Conservation (phyloP, 2,888 invertebrate species). For the Adelphocoris suturalis region DNA sequence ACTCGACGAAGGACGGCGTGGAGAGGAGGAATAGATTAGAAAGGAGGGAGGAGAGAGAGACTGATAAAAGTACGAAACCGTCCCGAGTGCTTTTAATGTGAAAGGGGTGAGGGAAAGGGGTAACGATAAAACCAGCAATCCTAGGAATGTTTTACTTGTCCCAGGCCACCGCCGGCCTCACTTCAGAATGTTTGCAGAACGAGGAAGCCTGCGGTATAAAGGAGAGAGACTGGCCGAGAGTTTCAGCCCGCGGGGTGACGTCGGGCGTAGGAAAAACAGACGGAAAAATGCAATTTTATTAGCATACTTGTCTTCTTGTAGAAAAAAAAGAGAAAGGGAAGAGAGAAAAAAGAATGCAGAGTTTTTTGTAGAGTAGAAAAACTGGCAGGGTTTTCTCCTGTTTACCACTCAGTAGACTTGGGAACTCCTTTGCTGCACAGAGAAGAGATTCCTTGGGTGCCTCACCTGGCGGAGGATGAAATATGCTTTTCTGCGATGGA, state of each 20-base stretch:
- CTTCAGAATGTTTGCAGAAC: conserved; percentile 24
- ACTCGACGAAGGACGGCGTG: not conserved
- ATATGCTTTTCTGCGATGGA: conserved; percentile 51
- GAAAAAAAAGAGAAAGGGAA: not conserved
- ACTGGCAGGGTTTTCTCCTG: not conserved
- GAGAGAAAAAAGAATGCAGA: not conserved
- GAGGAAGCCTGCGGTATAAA: conserved; percentile 31
- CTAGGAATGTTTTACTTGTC: conserved; percentile 68
- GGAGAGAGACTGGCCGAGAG: conserved; percentile 48
- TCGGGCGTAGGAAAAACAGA: conserved; percentile 34
- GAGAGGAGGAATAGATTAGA: no score
- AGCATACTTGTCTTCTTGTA: conserved; percentile 48
- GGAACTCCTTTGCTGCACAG: conserved; percentile 21
- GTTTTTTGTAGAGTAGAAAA: conserved; percentile 7
- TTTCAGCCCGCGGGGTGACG: conserved; percentile 33
- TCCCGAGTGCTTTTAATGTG: conserved; percentile 64
- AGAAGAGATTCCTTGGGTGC: conserved; percentile 43
- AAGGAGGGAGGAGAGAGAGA: not conserved
- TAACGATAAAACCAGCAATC: conserved; percentile 68
- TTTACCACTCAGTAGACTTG: not conserved
- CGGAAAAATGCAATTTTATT: conserved; percentile 64
- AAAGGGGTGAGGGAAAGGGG: conserved; percentile 43
- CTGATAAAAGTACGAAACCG: conserved; percentile 57
- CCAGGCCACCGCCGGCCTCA: conserved; percentile 26
- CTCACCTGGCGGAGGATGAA: conserved; percentile 33